phyloP scores from a whole-genome alignment of 2,888 invertebrate genomes.

The Plagodis pulveraria region DNA sequence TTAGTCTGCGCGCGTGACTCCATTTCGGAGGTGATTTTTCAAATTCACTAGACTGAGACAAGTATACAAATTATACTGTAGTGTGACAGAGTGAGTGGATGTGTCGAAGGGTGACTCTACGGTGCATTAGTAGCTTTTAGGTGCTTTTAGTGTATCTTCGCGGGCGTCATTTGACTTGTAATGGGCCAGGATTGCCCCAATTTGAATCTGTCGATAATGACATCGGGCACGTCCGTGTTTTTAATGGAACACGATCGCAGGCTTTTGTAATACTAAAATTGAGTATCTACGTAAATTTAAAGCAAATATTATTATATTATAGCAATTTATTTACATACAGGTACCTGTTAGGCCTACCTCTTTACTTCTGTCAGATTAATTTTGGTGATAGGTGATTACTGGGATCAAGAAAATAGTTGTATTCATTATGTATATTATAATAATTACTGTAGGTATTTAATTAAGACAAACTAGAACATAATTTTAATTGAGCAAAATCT shows the following conservation, averaged over 20 bases:
- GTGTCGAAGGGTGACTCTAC: conserved; percentile 53
- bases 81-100: conserved; percentile 49
- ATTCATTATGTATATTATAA: no score
- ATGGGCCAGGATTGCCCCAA: conserved; percentile 71
- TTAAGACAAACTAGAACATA: neutral
- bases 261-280: conserved; percentile 10
- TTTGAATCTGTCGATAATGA: conserved; percentile 65
- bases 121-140: conserved; percentile 75
- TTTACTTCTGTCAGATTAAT: no score
- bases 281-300: no score
- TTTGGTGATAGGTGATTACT: no score
- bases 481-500: conserved; percentile 33
- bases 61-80: conserved; percentile 29
- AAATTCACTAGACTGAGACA: conserved; percentile 53
- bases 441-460: no score
- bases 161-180: conserved; percentile 71
- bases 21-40: conserved; percentile 59
- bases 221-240: conserved; percentile 52
- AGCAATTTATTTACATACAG: no score
- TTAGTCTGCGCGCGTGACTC: conserved; percentile 68
- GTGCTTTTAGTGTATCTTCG: conserved; percentile 53
- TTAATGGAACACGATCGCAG: conserved; percentile 55
- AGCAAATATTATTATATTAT: no score
- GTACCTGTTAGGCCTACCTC: no score
- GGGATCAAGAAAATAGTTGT: no score